phyloP scores from a whole-genome alignment of 2,888 invertebrate genomes.

The Uloborus plumipes region DNA sequence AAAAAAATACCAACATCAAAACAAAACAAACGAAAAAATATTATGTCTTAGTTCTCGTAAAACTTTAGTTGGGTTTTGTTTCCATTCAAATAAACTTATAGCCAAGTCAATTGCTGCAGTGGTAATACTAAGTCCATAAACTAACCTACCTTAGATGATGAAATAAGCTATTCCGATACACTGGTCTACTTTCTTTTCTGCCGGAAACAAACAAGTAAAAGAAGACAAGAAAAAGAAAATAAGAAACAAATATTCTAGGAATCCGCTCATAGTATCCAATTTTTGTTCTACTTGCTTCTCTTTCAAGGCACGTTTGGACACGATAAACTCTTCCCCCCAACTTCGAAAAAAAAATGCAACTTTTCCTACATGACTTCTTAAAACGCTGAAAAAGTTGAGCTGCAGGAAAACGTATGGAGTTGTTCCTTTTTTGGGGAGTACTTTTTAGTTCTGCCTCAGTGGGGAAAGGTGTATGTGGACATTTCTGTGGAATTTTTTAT shows the following conservation, averaged over 20 bases:
- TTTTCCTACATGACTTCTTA: constrained; percentile 40
- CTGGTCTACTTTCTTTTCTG: background rate
- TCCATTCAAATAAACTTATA: no score
- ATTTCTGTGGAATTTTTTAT: constrained; percentile 9
- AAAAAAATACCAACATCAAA: no score
- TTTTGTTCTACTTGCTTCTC: constrained; percentile 40
- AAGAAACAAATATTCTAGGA: constrained; percentile 25
- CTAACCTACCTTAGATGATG: background rate
- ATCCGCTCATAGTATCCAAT: constrained; percentile 41
- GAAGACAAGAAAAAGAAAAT: background rate
- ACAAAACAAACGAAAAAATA: no score
- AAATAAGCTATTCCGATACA: constrained; percentile 1
- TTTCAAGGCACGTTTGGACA: constrained; percentile 50
- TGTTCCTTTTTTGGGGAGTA: no score
- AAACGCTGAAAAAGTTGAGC: constrained; percentile 42
- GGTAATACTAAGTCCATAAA: no score
- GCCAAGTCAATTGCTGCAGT: no score
- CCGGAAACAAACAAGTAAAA: constrained; percentile 47
- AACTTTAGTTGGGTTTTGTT: no score
- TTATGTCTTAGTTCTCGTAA: no score
- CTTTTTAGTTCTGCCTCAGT: no score
- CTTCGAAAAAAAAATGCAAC: constrained; percentile 29
- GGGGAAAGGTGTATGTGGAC: constrained; percentile 4
- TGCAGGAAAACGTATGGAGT: background rate
- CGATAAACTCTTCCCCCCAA: constrained; percentile 15